Base-by-base conservation (phyloP, 2,113 vertebrate species). In the Manacus vitellinus region DNA sequence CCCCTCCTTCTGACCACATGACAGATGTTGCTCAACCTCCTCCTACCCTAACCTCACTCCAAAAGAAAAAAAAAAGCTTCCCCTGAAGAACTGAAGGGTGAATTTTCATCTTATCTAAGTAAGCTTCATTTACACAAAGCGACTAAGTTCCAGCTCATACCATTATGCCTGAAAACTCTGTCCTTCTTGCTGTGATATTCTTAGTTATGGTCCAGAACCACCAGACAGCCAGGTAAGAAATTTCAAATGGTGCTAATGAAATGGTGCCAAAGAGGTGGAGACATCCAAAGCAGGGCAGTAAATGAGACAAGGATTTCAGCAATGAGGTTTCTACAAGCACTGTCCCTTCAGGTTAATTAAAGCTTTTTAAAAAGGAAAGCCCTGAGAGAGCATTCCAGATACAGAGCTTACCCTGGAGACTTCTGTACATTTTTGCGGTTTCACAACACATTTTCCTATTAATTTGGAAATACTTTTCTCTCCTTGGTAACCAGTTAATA, bases 11-110 rank as follows among this genome's bases (percentile, higher is more conserved):
- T 21, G 14, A 77, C 3, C 13, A 25, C 10, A 59, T 58, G 30
- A 49, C 14, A 79, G 8, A 55, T 37, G 8, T 46, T 78, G 27
- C 9, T 71, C 12, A 37, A 18, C 6, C 2, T 39, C 16, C 1
- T 2, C 5, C 6, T 3, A 6, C 3, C 3, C 9, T 37, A 61
- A 18, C 4, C 10, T 59, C 54, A 21, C 10, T 35, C 4, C 6
- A 22, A 30, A 21, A 28, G 14, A 23, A 14, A 24, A 8, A 44
- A 33, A n/a, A 20, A 17, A 71, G 5, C 6, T 39, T 55, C 3
- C 11, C 7, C 35, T 30, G 28, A 73, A 80, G 12, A 76, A 89
- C 4, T 27, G 21, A n/a, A 37, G 15, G 1, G 11, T 79, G 27
- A 49, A 47, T 52, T 68, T 84, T 51, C 15, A 23, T 59, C 33